Evolutionary conservation across 2,797 vertebrate genomes (phyloP), one percentile per base, ranked within the genome.

Genomic region (Enteromius unitaeniatus): DNA sequence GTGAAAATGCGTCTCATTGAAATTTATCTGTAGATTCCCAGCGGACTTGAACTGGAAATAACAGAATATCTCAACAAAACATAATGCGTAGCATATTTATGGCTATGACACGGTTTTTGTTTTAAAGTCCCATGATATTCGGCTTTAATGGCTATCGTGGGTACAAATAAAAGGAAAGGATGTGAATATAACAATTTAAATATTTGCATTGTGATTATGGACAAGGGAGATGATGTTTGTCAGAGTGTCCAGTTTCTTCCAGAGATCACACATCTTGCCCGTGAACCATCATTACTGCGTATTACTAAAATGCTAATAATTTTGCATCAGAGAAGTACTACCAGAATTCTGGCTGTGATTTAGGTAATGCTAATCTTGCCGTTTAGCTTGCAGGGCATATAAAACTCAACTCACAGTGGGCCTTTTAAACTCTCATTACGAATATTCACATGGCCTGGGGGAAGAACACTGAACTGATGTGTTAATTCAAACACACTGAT

Each of bases 401-500:
- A 86, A 80, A 84, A 82, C 78, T 60, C 68, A 81, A 77, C 55
- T 82, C 88, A 45, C 86, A 86, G 62, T 77, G 86, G 82, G 86
- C 78, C 88, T 87, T 84, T 88, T 87, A 86, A 87, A 87, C 79
- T 86, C 87, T 88, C 78, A 85, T 88, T 88, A 87, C 78, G 76
- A 88, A 81, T 84, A 82, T 73, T 81, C 84, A 87, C 26, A 58
- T 62, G 74, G 87, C 82, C 86, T 60, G 77, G 17, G 70, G 86
- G 65, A 72, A 62, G 72, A 64, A 76, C 53, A 79, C 53, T 60
- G 49, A 88, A 84, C 79, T 80, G 84, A 87, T 85, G 81, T 82
- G 74, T 82, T 87, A 81, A 87, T 87, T 84, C 69, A 79, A 79
- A 80, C 21, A 42, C 55, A 49, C 64, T 40, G 55, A 76, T 79